Base-by-base conservation (phyloP, 1,140 invertebrate genomes). In the Coenobita brevimanus region DNA sequence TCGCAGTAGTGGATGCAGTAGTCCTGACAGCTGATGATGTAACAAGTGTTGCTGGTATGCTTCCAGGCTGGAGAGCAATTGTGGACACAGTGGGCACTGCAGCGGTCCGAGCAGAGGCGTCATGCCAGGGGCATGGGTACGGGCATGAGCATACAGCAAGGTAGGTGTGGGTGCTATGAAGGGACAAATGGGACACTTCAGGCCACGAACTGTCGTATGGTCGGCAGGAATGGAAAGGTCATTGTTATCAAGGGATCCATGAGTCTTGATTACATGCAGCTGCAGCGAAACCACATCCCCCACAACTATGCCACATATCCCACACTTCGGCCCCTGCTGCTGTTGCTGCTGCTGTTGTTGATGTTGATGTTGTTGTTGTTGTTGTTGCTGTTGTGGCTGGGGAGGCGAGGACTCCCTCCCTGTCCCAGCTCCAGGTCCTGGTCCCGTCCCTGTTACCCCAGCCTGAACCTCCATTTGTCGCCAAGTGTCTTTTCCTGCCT, bases 1-100 rank as follows among this genome's bases (percentile, higher is more conserved):
- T n/a, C 84, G 85, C 8, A 91, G 90, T 27, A 91, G 86, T 13
- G 91, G 91, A 36, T 91, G 90, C 8, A 94, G 91, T 36, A 95
- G 90, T 24, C 93, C 93, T 1, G 94, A 93, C 67, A 95, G 93
- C 33, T 94, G 94, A 92, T 95, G 95, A 6, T 93, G 92, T 41
- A 95, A 91, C 1, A 95, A 91, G 90, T 95, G 95, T 89, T 95
- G 94, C 89, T 95, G 94, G 62, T 95, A 92, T 33, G 93, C 89
- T 89, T 95, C 94, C 0, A 93, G 91, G 75, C 94, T 94, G 0
- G 93, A 91, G 90, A 95, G 94, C 33, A 89, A 92, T 90, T 95
- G 94, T 13, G 93, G 92, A 91, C 95, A 95, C 21, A 95, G 93
- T 15, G 94, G 94, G 91, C 95, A 95, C 82, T 94, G 94, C 15